Base-by-base conservation (phyloP, 2,113 vertebrate genomes). In the Amazona vittata region DNA sequence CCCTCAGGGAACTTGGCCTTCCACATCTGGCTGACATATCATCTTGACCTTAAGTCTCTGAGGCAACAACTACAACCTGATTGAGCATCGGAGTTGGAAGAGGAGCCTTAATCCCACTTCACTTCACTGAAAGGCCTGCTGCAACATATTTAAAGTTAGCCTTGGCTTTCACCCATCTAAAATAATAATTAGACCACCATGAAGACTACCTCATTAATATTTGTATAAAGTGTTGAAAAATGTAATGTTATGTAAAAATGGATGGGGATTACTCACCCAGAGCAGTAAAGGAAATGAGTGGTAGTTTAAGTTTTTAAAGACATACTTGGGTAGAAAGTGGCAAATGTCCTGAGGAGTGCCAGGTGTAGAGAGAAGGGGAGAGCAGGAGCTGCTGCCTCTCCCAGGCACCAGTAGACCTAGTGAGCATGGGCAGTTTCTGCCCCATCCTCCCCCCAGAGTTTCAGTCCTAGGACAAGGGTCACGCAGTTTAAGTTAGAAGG, bases 201-300 rank as follows among this genome's bases (percentile, higher is more conserved):
- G 83, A 84, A 88, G 55, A 86, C 43, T 24, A 2, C 63, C 46
- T 75, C 52, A 64, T 86, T 95, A 83, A 71, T 86, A 90, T 86
- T 90, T 93, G 85, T 73, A 78, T 11, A 22, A 83, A 53, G 60
- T 86, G 76, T 86, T 95, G 90, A 92, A 95, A 96, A 94, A 86
- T 62, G 47, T 71, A 84, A 80, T 49, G 33, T 84, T 77, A 83
- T 93, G 47, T 78, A 76, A 81, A 92, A 91, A 90, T 82, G 60
- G 9, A 57, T 79, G 64, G 46, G 64, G 63, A 69, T 78, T 94
- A 82, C 39, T 93, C 43, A 71, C 57, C 69, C 65, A 73, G 83
- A 96, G 86, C 65, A 60, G 52, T 46, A 82, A 90, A 86, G 83
- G 86, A 95, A 96, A 89, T 90, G 83, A 87, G 47, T 1, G 1